phyloP scores from a whole-genome alignment of 2,113 vertebrate genomes.

The Serilophus lunatus region DNA sequence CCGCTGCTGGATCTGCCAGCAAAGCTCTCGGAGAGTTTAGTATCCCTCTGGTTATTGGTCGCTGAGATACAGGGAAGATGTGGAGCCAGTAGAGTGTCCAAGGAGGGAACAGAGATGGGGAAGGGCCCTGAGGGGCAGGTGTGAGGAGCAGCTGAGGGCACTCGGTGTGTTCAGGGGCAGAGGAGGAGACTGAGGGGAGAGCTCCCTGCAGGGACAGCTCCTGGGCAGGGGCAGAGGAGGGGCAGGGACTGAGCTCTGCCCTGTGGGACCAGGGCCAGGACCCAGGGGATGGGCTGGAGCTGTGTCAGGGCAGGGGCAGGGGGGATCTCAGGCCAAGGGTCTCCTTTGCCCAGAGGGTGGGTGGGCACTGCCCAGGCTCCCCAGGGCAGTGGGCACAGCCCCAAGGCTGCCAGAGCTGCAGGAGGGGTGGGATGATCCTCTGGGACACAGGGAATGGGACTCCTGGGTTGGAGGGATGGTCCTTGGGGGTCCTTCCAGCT shows the following conservation, averaged over 20 bases:
- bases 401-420: neutral
- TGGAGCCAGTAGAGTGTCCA: neutral
- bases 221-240: neutral
- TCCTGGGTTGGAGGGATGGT: neutral
- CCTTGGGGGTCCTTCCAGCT: neutral
- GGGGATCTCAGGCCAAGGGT: neutral
- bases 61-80: neutral
- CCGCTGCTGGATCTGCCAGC: neutral
- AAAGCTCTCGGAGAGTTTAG: neutral
- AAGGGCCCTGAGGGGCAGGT: neutral
- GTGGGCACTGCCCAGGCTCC: neutral
- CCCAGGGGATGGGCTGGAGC: neutral
- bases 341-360: neutral
- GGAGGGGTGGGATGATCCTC: neutral
- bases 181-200: neutral
- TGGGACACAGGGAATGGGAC: neutral
- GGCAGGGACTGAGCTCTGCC: neutral
- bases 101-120: neutral
- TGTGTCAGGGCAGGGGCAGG: neutral
- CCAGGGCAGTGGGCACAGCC: neutral
- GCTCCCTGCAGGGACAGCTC: neutral
- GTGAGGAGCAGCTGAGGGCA: neutral
- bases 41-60: neutral
- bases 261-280: neutral
- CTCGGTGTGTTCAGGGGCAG: neutral